Percentiles rank a stretch among this genome's conserved stretches.
phyloP scores from a whole-genome alignment of 2,113 vertebrate species.

The Centropristis striata region DNA sequence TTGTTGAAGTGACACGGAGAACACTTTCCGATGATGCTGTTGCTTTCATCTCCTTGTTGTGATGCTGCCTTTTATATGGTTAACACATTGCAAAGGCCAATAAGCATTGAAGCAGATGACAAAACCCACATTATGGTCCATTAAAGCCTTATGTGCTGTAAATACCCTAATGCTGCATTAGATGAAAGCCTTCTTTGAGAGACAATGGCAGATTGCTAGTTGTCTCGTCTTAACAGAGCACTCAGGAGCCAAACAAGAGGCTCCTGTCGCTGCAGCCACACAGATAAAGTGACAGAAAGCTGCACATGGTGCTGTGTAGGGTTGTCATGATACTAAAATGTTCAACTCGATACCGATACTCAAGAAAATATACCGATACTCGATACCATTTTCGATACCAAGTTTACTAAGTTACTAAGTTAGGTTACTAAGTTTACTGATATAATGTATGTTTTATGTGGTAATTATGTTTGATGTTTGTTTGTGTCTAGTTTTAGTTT shows the following conservation, averaged over 20 bases:
- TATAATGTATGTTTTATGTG: too few species aligned
- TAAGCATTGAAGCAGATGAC: too few species aligned
- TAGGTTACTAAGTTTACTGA: too few species aligned
- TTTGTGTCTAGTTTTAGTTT: too few species aligned
- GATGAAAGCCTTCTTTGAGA: slow-evolving; percentile 2
- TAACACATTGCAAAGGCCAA: background rate
- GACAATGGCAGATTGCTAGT: background rate
- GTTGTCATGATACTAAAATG: too few species aligned
- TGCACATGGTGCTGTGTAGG: too few species aligned
- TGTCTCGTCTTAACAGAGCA: background rate
- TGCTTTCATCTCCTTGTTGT: background rate
- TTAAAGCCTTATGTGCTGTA: background rate
- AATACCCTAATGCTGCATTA: background rate
- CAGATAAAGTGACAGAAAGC: background rate
- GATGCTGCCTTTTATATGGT: slow-evolving; percentile 5
- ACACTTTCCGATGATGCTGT: background rate
- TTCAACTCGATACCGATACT: too few species aligned
- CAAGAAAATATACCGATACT: too few species aligned
- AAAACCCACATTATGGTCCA: background rate
- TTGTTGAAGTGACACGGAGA: background rate
- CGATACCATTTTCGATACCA: too few species aligned
- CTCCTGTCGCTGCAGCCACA: background rate
- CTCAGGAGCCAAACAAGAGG: background rate
- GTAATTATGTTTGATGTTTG: too few species aligned
- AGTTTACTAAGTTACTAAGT: too few species aligned